Percentiles rank a stretch among this genome's conserved stretches.
Conservation (phyloP, 1,140 invertebrate genomes). For the Aphidius ervi region DNA sequence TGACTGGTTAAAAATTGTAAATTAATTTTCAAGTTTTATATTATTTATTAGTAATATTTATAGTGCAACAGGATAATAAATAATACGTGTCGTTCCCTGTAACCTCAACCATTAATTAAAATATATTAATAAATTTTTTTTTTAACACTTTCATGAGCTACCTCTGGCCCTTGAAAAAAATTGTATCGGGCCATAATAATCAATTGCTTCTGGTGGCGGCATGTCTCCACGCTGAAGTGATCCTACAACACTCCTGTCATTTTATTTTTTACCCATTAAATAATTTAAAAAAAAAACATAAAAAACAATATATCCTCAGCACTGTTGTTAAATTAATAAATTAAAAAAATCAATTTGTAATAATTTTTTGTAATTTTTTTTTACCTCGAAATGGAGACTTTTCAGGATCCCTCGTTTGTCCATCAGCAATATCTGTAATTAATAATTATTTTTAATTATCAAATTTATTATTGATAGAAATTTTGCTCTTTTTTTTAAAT, state of each 20-base stretch:
- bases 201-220: conserved; percentile 31
- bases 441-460: background rate
- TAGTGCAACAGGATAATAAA: conserved; percentile 2
- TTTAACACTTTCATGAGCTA: conserved; percentile 25
- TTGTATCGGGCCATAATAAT: conserved; percentile 31
- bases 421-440: background rate
- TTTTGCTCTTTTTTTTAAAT: background rate
- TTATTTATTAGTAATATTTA: conserved; percentile 4
- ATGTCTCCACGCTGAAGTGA: conserved; percentile 37
- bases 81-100: conserved; percentile 6
- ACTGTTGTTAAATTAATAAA: background rate
- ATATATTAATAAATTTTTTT: conserved; percentile 13
- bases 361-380: conserved; percentile 1
- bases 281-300: no score
- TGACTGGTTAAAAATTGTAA: background rate
- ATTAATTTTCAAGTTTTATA: conserved; percentile 1
- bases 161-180: conserved; percentile 30
- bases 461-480: background rate
- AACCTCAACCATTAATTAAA: conserved; percentile 19
- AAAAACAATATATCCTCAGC: background rate
- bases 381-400: conserved; percentile 1
- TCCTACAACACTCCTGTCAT: conserved; percentile 34
- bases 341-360: background rate
- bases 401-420: conserved; percentile 1
- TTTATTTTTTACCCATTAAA: conserved; percentile 14